Conservation (phyloP, 2,113 vertebrate genomes). For the Ochotona princeps region DNA sequence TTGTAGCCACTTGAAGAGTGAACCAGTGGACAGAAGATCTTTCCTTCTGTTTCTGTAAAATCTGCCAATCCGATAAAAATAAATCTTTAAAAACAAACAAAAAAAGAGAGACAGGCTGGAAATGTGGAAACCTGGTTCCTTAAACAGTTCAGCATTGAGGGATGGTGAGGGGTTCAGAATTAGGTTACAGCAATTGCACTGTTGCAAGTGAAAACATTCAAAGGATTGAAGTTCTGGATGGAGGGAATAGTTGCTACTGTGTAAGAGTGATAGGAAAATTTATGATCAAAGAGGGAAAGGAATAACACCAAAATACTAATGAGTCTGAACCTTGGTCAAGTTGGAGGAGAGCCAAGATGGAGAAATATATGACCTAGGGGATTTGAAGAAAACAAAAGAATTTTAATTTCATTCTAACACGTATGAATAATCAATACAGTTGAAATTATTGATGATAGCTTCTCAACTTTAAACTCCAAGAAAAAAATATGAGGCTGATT, state of each 20-base stretch:
- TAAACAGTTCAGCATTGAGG: background rate
- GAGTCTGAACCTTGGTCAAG: background rate
- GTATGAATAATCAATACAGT: background rate
- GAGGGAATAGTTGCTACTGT: background rate
- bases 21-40: too few relatives aligned
- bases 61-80: too few relatives aligned
- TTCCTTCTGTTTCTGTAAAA: too few relatives aligned
- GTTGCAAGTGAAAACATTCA: background rate
- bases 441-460: background rate
- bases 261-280: background rate
- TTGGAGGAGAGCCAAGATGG: background rate
- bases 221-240: background rate
- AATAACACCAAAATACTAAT: background rate
- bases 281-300: background rate
- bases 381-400: background rate
- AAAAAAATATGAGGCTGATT: background rate
- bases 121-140: background rate
- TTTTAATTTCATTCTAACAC: background rate
- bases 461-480: background rate
- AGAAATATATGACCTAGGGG: background rate
- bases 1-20: too few relatives aligned
- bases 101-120: too few relatives aligned
- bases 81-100: too few relatives aligned
- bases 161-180: background rate
- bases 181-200: background rate